Conservation (phyloP, 2,888 invertebrate species). For the Trachelus troglodyta region DNA sequence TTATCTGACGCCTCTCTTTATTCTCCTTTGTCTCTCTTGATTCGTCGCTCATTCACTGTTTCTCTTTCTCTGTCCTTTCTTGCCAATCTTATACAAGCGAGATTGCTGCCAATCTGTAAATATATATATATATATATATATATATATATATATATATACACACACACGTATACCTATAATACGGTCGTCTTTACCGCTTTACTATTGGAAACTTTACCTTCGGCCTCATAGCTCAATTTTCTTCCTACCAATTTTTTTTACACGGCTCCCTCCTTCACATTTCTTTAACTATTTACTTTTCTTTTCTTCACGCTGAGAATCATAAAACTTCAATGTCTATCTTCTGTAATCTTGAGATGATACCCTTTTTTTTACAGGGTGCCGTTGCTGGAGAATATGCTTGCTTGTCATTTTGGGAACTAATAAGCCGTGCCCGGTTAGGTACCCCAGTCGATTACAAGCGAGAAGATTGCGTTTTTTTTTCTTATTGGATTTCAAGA, state of each 20-base stretch:
- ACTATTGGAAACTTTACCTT: slow-evolving; percentile 8
- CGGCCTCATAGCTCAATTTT: slow-evolving; percentile 3
- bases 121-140: not conserved
- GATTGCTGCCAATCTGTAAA: not conserved
- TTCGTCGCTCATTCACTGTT: not conserved
- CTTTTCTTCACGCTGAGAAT: not conserved
- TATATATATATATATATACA: not conserved
- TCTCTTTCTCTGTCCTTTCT: not conserved
- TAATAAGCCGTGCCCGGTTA: not conserved
- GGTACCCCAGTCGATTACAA: not conserved
- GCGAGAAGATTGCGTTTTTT: not conserved
- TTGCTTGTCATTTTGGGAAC: not conserved
- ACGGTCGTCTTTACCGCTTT: not conserved
- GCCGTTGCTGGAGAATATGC: not conserved
- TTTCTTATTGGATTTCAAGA: not conserved
- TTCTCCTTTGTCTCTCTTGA: not conserved
- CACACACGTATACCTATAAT: not conserved
- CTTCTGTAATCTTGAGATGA: not conserved
- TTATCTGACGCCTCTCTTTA: not conserved
- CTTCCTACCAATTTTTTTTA: not conserved
- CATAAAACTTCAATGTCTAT: not conserved
- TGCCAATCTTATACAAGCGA: not conserved
- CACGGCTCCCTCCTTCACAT: not conserved
- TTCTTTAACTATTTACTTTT: not conserved
- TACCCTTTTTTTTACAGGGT: not conserved